Evolutionary conservation across 2,888 invertebrate genomes (phyloP).

Genomic region (Conomelus anceps): DNA sequence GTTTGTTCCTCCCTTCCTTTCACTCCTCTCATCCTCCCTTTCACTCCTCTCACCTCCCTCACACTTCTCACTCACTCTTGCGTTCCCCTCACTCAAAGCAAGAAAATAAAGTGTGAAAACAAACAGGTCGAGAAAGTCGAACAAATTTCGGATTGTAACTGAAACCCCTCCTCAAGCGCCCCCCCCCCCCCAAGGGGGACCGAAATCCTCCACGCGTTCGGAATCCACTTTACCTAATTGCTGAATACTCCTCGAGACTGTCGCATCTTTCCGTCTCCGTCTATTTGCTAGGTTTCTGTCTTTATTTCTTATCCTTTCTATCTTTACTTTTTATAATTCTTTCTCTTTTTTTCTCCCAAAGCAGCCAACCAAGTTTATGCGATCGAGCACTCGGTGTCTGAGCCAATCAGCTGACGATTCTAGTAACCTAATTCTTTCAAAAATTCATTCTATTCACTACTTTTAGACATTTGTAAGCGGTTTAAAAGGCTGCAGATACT

Average conservation of each 20-base stretch:
- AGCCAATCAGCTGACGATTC: neutral
- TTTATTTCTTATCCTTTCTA: no score
- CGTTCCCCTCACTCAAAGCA: no score
- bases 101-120: neutral
- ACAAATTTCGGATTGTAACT: neutral
- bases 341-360: constrained; percentile 16
- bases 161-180: neutral
- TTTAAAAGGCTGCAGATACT: no score
- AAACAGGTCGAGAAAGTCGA: neutral
- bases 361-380: neutral
- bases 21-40: no score
- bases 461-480: no score
- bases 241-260: neutral
- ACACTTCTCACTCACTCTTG: no score
- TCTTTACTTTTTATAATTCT: neutral
- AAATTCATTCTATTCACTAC: no score
- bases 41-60: no score
- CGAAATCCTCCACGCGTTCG: neutral
- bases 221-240: neutral
- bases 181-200: neutral
- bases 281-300: no score
- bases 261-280: neutral
- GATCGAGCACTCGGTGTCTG: neutral
- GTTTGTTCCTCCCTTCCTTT: no score
- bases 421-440: neutral